Evolutionary conservation across 2,113 vertebrate species (phyloP).

Genomic region (Tyrannus savana): DNA sequence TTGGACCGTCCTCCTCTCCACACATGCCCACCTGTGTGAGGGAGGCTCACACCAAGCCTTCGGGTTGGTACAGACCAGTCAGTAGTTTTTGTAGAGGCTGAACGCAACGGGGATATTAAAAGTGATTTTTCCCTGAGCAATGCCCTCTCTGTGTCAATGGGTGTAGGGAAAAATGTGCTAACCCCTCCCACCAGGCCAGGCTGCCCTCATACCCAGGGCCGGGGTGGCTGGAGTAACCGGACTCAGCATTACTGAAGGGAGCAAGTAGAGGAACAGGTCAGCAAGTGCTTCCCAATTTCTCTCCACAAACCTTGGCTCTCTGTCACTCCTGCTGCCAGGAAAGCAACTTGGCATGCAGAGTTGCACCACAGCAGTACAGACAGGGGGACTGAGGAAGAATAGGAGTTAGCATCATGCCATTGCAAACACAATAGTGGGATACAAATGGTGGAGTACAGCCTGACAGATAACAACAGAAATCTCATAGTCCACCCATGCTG

Average conservation of each 20-base stretch:
- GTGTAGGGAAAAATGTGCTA: background rate
- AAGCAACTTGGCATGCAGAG: background rate
- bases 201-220: fast-evolving
- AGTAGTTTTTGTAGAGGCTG: constrained; percentile 51
- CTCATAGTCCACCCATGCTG: background rate
- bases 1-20: background rate
- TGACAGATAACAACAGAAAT: background rate
- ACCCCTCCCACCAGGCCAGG: background rate
- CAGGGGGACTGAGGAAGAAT: background rate
- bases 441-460: background rate
- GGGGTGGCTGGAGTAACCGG: background rate
- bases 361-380: background rate
- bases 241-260: background rate
- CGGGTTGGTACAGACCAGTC: background rate
- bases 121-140: background rate
- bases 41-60: background rate
- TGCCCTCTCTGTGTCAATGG: background rate
- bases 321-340: background rate
- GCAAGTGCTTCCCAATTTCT: background rate
- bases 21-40: background rate
- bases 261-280: background rate
- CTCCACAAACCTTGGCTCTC: fast-evolving
- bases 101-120: constrained; percentile 8
- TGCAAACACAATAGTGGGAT: constrained; percentile 21
- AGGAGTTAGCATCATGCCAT: background rate